Evolutionary conservation across 2,113 vertebrate species (phyloP), one percentile per base, ranked within the genome.

Genomic region (Hirundichthys speculiger): DNA sequence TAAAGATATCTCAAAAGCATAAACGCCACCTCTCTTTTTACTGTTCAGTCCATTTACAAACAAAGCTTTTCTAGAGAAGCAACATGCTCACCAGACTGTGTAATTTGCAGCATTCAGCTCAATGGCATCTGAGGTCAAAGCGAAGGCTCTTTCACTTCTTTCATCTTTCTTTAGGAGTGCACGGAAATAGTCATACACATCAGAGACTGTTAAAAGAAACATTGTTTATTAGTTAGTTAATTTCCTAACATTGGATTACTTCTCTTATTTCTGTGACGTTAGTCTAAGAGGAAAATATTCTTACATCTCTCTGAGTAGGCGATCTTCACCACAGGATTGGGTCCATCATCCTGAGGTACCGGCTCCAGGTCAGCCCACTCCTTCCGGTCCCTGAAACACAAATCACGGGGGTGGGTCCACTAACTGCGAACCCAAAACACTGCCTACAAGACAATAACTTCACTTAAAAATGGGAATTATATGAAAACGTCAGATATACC

Each of bases 231-330:
- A n/a, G n/a, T n/a, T n/a, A n/a, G n/a, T 34, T 34, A 34, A 34
- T 6, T 4, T 34, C 30, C 30, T 34, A 10, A 10, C 30, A 27
- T 6, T 3, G 3, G 25, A 27, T 7, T n/a, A n/a, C n/a, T n/a
- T n/a, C n/a, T n/a, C n/a, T n/a, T n/a, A n/a, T n/a, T n/a, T n/a
- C n/a, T n/a, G n/a, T n/a, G n/a, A n/a, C n/a, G n/a, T n/a, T n/a
- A n/a, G n/a, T n/a, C n/a, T n/a, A n/a, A n/a, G n/a, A n/a, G n/a
- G n/a, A n/a, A n/a, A n/a, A n/a, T n/a, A n/a, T n/a, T 15, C 54
- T 96, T 91, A 98, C 98, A 99, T 86, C 96, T 98, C n/a, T 98
- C 96, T 78, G 96, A 98, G 80, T 99, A 99, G 84, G 98, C 96
- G 22, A 99, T 99, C 89, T 98, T 96, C 75, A 99, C 98, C 19